Evolutionary conservation across 2,888 invertebrate genomes (phyloP).

Genomic region (Catocala nupta): DNA sequence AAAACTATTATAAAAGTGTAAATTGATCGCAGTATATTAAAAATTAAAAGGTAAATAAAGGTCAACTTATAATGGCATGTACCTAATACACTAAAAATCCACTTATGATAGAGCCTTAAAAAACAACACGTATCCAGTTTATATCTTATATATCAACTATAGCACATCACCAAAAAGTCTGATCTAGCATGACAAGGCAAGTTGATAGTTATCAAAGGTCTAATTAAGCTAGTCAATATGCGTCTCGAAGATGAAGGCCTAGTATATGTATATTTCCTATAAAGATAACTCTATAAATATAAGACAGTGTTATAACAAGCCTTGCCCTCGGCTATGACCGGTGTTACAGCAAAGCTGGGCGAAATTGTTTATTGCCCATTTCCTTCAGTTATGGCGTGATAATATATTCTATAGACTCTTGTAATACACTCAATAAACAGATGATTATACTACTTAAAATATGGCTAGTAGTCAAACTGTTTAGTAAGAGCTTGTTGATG

Average conservation of each 20-base stretch:
- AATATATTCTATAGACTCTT: slow-evolving; percentile 27
- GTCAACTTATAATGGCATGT: too few relatives aligned
- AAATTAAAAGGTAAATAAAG: too few relatives aligned
- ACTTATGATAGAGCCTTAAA: too few relatives aligned
- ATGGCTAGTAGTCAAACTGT: too few relatives aligned
- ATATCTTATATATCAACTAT: neutral
- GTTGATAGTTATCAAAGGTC: neutral
- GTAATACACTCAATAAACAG: slow-evolving; percentile 8
- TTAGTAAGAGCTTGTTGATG: too few relatives aligned
- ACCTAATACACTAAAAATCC: too few relatives aligned
- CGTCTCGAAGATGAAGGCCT: neutral
- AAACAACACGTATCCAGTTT: too few relatives aligned
- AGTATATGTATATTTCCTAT: too few relatives aligned
- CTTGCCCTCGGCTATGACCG: slow-evolving; percentile 28
- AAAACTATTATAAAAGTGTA: too few relatives aligned
- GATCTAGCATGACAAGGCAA: neutral
- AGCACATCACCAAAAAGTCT: too few relatives aligned
- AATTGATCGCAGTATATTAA: too few relatives aligned
- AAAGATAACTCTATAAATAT: too few relatives aligned
- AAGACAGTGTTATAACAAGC: slow-evolving; percentile 34
- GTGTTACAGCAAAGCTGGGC: slow-evolving; percentile 30
- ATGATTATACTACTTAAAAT: slow-evolving; percentile 2
- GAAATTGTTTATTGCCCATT: slow-evolving; percentile 47
- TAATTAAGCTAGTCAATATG: neutral
- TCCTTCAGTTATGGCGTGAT: slow-evolving; percentile 41